phyloP scores from a whole-genome alignment of 2,797 vertebrate genomes.

The Gambelia wislizenii region DNA sequence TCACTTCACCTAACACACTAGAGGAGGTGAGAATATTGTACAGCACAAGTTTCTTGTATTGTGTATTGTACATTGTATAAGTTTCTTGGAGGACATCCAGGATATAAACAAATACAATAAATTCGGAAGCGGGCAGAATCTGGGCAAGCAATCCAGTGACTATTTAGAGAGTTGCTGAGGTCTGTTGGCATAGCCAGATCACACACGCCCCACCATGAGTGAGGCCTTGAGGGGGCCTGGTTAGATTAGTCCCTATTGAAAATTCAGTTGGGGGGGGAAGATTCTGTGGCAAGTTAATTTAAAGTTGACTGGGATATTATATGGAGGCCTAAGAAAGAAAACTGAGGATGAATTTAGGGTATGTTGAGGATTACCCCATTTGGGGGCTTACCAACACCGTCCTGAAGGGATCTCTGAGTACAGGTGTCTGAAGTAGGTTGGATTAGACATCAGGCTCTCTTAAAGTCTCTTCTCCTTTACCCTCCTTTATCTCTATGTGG shows the following conservation, averaged over 20 bases:
- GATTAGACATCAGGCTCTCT: not conserved
- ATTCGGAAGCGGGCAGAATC: not conserved
- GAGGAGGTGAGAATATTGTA: not conserved
- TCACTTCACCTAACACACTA: not conserved
- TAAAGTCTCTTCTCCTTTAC: not conserved
- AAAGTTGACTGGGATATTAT: not conserved
- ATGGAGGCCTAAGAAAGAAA: not conserved
- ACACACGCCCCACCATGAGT: not conserved
- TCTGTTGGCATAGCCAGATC: not conserved
- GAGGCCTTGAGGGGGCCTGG: not conserved
- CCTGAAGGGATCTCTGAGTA: not conserved
- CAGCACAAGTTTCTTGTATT: no score
- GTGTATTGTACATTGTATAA: no score
- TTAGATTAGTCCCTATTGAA: not conserved
- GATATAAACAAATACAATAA: not conserved
- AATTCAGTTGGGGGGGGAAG: no score
- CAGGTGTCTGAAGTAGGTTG: not conserved
- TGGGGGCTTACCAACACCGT: not conserved
- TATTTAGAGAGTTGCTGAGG: not conserved
- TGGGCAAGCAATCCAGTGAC: not conserved
- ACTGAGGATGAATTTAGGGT: not conserved
- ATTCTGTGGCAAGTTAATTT: not conserved
- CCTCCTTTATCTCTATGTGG: not conserved
- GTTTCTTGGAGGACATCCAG: not conserved
- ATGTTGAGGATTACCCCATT: no score